Conservation (phyloP, 2,797 vertebrate species). For the Artibeus lituratus region DNA sequence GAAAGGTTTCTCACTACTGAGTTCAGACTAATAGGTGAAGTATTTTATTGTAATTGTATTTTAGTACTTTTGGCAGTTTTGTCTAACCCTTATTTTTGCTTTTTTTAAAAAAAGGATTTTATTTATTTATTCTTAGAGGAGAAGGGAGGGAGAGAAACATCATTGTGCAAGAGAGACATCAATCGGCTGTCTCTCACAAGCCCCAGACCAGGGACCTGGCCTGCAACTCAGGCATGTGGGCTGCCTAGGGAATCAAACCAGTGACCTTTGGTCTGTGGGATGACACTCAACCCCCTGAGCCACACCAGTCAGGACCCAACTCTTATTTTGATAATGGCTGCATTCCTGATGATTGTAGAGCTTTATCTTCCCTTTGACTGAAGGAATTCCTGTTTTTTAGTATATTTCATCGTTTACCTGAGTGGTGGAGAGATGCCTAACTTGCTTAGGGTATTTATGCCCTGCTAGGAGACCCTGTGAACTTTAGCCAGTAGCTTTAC, state of each 20-base stretch:
- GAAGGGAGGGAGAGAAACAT: not conserved
- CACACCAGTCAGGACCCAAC: slow-evolving; percentile 56
- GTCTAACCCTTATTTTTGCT: slow-evolving; percentile 63
- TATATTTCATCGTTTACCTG: slow-evolving; percentile 81
- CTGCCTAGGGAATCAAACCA: not conserved
- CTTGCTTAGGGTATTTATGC: slow-evolving; percentile 81
- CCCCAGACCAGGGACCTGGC: not conserved
- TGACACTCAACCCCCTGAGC: not conserved
- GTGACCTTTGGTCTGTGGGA: not conserved
- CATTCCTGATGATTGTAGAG: slow-evolving; percentile 77
- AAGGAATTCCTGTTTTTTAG: slow-evolving; percentile 77
- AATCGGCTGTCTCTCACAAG: no score
- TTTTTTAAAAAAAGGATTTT: no score
- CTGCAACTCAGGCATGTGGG: not conserved
- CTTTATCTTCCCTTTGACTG: slow-evolving; percentile 80
- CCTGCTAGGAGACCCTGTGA: slow-evolving; percentile 71
- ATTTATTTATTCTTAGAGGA: not conserved
- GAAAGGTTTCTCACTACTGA: slow-evolving; percentile 76
- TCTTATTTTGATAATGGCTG: slow-evolving; percentile 81
- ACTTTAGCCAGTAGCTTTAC: slow-evolving; percentile 69
- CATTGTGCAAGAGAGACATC: not conserved
- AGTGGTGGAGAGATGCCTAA: slow-evolving; percentile 79
- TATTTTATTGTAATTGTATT: slow-evolving; percentile 83
- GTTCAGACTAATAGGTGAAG: slow-evolving; percentile 81
- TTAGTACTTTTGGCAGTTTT: slow-evolving; percentile 81